Base-by-base conservation (phyloP, 2,888 invertebrate genomes). In the Trichopoda pennipes region DNA sequence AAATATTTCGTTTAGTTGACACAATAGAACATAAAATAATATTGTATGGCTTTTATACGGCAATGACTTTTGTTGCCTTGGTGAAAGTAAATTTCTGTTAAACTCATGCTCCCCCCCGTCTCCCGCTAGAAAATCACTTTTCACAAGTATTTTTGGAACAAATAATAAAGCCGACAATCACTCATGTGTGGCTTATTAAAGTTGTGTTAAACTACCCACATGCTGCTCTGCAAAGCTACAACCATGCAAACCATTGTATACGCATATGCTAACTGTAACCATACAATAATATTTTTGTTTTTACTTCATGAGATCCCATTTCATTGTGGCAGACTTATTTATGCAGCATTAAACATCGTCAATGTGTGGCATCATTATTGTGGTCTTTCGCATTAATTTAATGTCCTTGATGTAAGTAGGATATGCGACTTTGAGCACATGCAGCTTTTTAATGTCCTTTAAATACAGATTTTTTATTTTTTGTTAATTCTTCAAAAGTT, bases 131-230 rank as follows among this genome's bases (percentile, higher is more conserved):
- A 14, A 49, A 12, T 49, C 47, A 49, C 1, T 7, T 47, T 47
- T 47, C 14, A 28, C 9, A 28, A 14, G 56, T 38, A 49, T 28
- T 17, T 55, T 55, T 60, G 28, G 17, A 10, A 42, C 10, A 32
- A 42, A 44, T 63, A 79, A 72, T 77, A 76, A 80, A 76, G 72
- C 69, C 69, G 73, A 81, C 75, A 81, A 69, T 81, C 80, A 81
- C 51, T 78, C 81, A 84, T 76, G 75, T 79, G 81, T 79, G 78
- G 80, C 66, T 74, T 70, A 83, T 80, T 83, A 70, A 77, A 76
- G 69, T 64, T 68, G 66, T 78, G 58, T 61, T 61, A 68, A 73
- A 61, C 38, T 55, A 61, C 53, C 55, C 73, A 63, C 38, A 75
- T 14, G 42, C 53, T 38, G 32, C 12, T 74, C 44, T 21, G 35